Conservation (phyloP, 92 coral and sea anemone genomes). For the Galaxea fascicularis region DNA sequence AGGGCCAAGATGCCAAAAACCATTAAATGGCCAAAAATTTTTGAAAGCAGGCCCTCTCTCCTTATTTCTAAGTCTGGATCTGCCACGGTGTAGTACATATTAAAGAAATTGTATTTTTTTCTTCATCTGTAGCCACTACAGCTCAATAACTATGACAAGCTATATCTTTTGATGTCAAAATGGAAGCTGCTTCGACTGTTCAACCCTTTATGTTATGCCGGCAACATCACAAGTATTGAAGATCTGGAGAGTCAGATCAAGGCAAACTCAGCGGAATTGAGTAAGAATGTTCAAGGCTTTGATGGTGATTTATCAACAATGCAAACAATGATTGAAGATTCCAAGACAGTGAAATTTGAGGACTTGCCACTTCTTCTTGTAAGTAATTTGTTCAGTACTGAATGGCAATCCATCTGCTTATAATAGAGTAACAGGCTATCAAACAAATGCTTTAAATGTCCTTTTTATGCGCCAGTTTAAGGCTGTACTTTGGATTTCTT, state of each 20-base stretch:
- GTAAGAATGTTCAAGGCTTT: neutral
- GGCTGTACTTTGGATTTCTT: too few relatives aligned
- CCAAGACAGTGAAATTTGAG: conserved; percentile 39
- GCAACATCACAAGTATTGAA: conserved; percentile 19
- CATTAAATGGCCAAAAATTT: too few relatives aligned
- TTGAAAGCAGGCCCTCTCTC: too few relatives aligned
- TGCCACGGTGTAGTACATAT: too few relatives aligned
- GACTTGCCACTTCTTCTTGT: conserved; percentile 25
- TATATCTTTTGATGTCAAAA: conserved; percentile 41
- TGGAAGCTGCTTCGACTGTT: conserved; percentile 36
- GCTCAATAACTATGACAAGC: conserved; percentile 45
- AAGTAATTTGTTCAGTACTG: neutral
- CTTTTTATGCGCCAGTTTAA: too few relatives aligned
- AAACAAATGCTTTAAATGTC: neutral
- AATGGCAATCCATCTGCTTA: neutral
- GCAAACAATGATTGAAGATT: conserved; percentile 37
- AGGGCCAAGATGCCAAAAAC: too few relatives aligned
- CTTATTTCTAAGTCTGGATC: too few relatives aligned
- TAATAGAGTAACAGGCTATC: neutral
- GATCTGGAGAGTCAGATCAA: conserved; percentile 26
- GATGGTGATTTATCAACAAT: conserved; percentile 7
- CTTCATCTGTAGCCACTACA: neutral
- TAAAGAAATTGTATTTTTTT: too few relatives aligned
- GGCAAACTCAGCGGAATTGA: conserved; percentile 10
- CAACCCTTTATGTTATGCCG: conserved; percentile 34